Conservation (phyloP, 1,140 invertebrate genomes). For the Melanaphis sacchari region DNA sequence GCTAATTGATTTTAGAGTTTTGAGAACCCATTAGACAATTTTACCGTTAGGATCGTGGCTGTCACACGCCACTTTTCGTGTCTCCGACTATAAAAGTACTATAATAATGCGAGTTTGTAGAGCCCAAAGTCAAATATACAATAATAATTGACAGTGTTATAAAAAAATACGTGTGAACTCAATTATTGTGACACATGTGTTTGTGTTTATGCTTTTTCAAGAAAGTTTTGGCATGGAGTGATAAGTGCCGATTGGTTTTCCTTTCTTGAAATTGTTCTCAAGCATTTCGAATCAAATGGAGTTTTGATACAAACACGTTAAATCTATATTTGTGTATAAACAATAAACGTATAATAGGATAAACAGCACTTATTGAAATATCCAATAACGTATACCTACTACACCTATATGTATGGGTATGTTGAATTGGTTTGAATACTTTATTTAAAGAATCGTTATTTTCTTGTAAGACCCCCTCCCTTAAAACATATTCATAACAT, state of each 20-base stretch:
- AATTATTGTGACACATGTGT: neutral
- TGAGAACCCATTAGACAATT: too few relatives aligned
- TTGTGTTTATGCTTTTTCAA: neutral
- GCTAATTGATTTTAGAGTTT: too few relatives aligned
- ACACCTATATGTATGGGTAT: neutral
- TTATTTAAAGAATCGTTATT: neutral
- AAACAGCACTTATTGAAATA: neutral
- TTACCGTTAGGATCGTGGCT: too few relatives aligned
- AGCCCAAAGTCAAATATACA: neutral
- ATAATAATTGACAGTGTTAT: neutral
- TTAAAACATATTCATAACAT: neutral
- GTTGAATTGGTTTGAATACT: neutral
- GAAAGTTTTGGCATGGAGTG: neutral
- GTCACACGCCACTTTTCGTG: too few relatives aligned
- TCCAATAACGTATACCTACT: neutral
- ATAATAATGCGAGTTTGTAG: neutral
- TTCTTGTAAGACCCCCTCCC: neutral
- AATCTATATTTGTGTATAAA: neutral
- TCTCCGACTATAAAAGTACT: too few relatives aligned
- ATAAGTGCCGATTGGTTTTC: neutral
- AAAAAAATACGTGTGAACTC: neutral
- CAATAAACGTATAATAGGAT: neutral
- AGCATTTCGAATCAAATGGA: neutral
- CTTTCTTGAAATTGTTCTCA: neutral
- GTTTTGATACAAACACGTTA: neutral